Evolutionary conservation across 2,888 invertebrate genomes (phyloP).

Genomic region (Hecatera dysodea): DNA sequence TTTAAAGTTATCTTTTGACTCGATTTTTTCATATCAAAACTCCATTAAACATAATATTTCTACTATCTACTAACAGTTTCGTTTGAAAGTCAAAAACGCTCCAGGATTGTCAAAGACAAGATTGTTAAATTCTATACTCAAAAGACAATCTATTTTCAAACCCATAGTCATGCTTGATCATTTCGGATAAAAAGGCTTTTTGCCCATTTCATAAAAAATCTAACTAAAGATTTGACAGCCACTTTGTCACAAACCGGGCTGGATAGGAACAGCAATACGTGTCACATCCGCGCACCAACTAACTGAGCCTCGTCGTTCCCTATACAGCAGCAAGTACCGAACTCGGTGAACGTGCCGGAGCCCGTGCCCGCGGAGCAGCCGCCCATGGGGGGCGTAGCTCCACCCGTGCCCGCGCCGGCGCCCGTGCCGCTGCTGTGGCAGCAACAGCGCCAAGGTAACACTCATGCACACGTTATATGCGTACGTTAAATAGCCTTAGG

Average conservation of each 20-base stretch:
- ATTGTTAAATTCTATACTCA: too few species aligned
- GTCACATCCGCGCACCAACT: neutral
- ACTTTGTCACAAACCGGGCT: neutral
- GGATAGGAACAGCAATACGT: conserved; percentile 8
- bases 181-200: neutral
- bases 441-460: conserved; percentile 85
- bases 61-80: neutral
- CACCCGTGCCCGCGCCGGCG: conserved; percentile 78
- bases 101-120: neutral
- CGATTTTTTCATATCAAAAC: neutral
- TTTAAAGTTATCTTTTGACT: neutral
- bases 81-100: neutral
- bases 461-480: neutral
- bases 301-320: conserved; percentile 26
- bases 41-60: neutral
- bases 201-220: neutral
- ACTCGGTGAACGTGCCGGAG: conserved; percentile 52
- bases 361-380: conserved; percentile 58
- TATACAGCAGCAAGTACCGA: conserved; percentile 44
- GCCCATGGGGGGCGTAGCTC: conserved; percentile 64
- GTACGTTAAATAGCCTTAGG: neutral
- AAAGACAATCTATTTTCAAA: neutral
- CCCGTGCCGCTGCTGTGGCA: conserved; percentile 86
- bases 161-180: neutral
- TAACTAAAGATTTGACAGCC: neutral